Conservation (phyloP, 1,140 invertebrate species). For the Sycophaga agraensis region DNA sequence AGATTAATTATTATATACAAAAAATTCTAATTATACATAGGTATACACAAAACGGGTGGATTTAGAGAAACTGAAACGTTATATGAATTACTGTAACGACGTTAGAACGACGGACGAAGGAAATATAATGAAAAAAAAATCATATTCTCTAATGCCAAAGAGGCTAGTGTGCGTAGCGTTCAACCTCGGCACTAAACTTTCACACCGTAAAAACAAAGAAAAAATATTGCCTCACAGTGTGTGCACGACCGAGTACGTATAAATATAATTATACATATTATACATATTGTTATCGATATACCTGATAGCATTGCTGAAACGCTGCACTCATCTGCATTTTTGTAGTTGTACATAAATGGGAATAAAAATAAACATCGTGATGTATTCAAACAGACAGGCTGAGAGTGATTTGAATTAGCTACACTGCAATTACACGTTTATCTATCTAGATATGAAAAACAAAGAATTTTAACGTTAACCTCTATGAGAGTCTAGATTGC, state of each 20-base stretch:
- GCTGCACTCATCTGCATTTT: conserved; percentile 39
- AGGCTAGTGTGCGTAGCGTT: conserved; percentile 34
- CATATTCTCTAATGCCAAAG: conserved; percentile 36
- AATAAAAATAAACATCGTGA: too few relatives aligned
- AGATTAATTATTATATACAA: conserved; percentile 15
- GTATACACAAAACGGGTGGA: background rate
- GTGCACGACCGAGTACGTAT: conserved; percentile 31
- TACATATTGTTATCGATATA: conserved; percentile 31
- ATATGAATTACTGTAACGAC: conserved; percentile 21
- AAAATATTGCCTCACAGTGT: conserved; percentile 34
- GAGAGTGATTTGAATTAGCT: too few relatives aligned
- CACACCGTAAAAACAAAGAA: conserved; percentile 21
- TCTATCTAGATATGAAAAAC: too few relatives aligned
- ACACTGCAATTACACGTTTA: too few relatives aligned
- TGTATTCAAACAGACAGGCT: too few relatives aligned
- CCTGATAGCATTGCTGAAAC: conserved; percentile 36
- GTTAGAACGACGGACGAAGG: background rate
- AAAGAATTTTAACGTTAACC: background rate
- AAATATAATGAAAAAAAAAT: conserved; percentile 24
- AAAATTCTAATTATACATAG: background rate
- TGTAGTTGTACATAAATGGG: conserved; percentile 29
- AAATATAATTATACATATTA: conserved; percentile 33
- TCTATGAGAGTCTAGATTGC: too few relatives aligned
- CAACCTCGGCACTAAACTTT: conserved; percentile 36
- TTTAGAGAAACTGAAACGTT: background rate